These are phyloP conservation scores for Eupithecia centaureata DNA, from an alignment of 2,888 invertebrate genomes.

Conservation along the genomic window DNA sequence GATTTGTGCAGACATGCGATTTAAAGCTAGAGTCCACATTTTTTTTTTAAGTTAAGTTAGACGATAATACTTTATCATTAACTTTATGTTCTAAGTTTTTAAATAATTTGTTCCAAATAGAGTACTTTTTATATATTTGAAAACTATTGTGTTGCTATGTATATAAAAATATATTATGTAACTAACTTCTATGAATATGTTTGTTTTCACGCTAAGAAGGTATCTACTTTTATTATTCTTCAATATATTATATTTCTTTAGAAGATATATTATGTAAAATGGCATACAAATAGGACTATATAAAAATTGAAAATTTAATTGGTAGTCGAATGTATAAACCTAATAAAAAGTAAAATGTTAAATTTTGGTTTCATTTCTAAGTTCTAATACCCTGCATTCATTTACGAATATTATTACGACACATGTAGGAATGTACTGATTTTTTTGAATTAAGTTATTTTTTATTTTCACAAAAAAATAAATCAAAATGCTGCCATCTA, in stretches of 20 bases:
- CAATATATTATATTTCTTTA: slow-evolving; percentile 71
- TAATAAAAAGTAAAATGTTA: slow-evolving; percentile 60
- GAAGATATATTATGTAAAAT: slow-evolving; percentile 71
- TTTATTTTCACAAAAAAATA: no score
- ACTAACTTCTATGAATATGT: slow-evolving; percentile 36
- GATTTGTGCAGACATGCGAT: slow-evolving; percentile 34
- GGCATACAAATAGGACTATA: slow-evolving; percentile 41
- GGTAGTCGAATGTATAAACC: slow-evolving; percentile 74
- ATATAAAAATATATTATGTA: slow-evolving; percentile 40
- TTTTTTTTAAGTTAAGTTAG: slow-evolving; percentile 20
- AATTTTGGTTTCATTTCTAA: slow-evolving; percentile 10
- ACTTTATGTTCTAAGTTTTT: slow-evolving; percentile 28
- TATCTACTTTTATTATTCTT: slow-evolving; percentile 38
- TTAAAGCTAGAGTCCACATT: slow-evolving; percentile 26
- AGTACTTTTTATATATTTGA: slow-evolving; percentile 36
- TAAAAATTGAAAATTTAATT: slow-evolving; percentile 43
- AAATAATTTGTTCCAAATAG: slow-evolving; percentile 32
- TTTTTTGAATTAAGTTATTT: no score
- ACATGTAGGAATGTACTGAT: no score
- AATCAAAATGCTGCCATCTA: no score
- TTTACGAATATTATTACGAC: no score
- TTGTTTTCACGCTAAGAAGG: slow-evolving; percentile 48
- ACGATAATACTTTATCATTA: slow-evolving; percentile 21
- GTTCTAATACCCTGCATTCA: no score
- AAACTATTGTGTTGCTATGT: slow-evolving; percentile 38